Conservation (phyloP, 2,113 vertebrate species). For the Chionis minor region DNA sequence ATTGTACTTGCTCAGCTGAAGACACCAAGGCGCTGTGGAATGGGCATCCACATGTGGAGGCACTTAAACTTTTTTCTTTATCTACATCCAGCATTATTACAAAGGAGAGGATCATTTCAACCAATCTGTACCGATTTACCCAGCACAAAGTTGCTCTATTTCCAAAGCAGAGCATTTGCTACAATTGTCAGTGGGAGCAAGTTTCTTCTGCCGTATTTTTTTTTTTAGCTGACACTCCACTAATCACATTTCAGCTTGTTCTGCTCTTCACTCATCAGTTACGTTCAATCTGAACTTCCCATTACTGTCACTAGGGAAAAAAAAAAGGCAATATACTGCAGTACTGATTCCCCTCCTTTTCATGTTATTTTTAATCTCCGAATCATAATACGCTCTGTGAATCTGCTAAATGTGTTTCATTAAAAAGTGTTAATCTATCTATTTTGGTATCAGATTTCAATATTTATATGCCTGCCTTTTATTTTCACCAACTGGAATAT, state of each 20-base stretch:
- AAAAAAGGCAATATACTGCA: not conserved
- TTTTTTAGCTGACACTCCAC: not conserved
- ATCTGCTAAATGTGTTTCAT: not conserved
- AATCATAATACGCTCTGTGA: not conserved
- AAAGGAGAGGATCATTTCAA: not conserved
- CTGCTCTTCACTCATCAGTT: not conserved
- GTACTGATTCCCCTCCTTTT: not conserved
- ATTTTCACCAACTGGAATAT: not conserved
- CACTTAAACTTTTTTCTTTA: not conserved
- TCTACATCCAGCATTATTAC: not conserved
- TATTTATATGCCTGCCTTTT: not conserved
- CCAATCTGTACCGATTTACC: not conserved
- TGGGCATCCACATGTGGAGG: rapidly evolving
- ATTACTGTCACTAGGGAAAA: not conserved
- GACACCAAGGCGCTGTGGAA: not conserved
- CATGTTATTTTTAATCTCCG: not conserved
- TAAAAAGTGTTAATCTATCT: not conserved
- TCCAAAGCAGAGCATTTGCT: not conserved
- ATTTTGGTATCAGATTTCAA: not conserved
- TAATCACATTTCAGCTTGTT: not conserved
- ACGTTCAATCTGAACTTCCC: not conserved
- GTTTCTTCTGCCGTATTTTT: not conserved
- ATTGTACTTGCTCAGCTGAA: not conserved
- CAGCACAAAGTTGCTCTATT: not conserved
- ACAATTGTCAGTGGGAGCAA: not conserved